Conservation (phyloP, 2,113 vertebrate genomes). For the Xenus cinereus region DNA sequence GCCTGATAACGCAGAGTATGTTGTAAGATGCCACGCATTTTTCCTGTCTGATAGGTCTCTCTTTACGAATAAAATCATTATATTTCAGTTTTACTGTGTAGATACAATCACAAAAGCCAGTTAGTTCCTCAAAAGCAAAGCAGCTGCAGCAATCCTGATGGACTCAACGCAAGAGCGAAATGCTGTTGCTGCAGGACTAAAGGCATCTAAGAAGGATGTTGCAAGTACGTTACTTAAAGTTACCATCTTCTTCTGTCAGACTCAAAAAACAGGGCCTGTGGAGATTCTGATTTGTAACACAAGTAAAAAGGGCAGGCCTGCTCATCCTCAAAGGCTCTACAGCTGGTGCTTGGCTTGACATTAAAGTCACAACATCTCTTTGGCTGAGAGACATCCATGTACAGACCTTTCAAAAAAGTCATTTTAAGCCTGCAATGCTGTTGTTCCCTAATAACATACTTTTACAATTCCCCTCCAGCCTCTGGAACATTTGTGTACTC, state of each 20-base stretch:
- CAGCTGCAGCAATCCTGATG: not conserved
- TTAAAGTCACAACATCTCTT: not conserved
- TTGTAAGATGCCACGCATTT: not conserved
- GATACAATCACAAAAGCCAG: not conserved
- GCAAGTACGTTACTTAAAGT: not conserved
- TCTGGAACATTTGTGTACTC: not conserved
- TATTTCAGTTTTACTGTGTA: not conserved
- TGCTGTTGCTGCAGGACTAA: not conserved
- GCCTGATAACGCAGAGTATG: not conserved
- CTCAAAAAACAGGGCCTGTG: not conserved
- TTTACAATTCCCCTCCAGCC: not conserved
- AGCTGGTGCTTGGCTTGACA: not conserved
- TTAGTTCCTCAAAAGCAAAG: not conserved
- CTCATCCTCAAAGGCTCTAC: not conserved
- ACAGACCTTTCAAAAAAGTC: not conserved
- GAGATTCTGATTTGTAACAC: accelerated
- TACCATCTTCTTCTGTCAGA: not conserved
- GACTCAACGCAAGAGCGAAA: not conserved
- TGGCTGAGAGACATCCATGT: not conserved
- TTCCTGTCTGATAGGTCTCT: not conserved
- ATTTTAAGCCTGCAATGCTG: not conserved
- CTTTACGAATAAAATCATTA: not conserved
- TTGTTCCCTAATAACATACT: not conserved
- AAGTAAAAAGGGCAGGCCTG: not conserved
- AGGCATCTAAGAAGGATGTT: not conserved